Percentiles rank a stretch among this genome's conserved stretches.
phyloP scores from a whole-genome alignment of 2,797 vertebrate species.

The Protonibea diacanthus region DNA sequence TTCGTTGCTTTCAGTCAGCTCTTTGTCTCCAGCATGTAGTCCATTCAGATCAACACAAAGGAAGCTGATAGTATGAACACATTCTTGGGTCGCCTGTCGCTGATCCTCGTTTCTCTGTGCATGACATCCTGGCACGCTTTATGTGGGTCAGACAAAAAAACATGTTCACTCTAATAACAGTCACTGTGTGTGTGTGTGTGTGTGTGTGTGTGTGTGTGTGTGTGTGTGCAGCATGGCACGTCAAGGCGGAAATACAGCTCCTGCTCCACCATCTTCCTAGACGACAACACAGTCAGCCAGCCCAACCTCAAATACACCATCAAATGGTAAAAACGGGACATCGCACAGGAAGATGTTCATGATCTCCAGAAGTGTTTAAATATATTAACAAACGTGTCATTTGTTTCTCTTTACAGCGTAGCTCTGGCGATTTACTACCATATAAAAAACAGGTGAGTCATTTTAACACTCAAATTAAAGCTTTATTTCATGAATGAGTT shows the following conservation, averaged over 20 bases:
- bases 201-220: constrained; percentile 19
- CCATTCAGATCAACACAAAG: background rate
- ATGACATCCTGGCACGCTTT: background rate
- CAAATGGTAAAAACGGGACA: constrained; percentile 90
- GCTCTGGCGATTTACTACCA: constrained; percentile 98
- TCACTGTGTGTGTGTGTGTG: constrained; percentile 37
- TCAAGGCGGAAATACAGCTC: constrained; percentile 95
- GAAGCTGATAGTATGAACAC: background rate
- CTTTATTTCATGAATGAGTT: background rate
- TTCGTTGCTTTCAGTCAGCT: background rate
- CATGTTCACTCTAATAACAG: constrained; percentile 49
- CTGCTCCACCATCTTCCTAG: constrained; percentile 97
- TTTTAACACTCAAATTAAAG: background rate
- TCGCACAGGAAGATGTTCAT: background rate
- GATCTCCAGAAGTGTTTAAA: background rate
- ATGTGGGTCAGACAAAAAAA: constrained; percentile 52
- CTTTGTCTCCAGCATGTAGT: background rate
- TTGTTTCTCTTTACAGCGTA: constrained; percentile 88
- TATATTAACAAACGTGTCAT: background rate
- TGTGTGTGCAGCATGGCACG: constrained; percentile 86
- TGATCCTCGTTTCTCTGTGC: background rate
- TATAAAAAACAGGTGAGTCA: constrained; percentile 95
- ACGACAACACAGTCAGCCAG: constrained; percentile 98
- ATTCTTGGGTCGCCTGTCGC: background rate
- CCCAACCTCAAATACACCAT: constrained; percentile 99